Conservation (phyloP, 2,797 vertebrate species). For the Anguilla megastoma region DNA sequence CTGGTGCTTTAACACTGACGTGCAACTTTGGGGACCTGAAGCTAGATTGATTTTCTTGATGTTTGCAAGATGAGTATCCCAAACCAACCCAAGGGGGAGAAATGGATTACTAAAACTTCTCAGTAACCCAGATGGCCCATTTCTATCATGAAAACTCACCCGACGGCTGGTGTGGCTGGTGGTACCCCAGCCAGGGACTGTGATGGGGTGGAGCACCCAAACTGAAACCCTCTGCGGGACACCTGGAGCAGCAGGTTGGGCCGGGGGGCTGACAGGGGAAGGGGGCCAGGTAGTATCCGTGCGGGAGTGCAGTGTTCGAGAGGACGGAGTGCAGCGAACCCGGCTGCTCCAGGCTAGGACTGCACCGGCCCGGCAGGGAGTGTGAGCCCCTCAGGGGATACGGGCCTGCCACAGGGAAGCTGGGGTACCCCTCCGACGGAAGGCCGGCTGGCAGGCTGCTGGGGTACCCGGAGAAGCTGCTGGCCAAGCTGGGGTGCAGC, state of each 20-base stretch:
- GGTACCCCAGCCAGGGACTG: conserved; percentile 48
- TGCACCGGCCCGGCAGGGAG: conserved; percentile 55
- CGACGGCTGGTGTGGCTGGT: conserved; percentile 43
- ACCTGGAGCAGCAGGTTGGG: conserved; percentile 60
- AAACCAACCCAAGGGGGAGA: neutral
- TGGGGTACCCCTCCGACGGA: conserved; percentile 53
- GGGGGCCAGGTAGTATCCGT: conserved; percentile 57
- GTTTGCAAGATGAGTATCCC: neutral
- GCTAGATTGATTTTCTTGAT: neutral
- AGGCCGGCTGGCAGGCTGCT: conserved; percentile 58
- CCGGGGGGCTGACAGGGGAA: conserved; percentile 60
- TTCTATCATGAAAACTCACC: conserved; percentile 63
- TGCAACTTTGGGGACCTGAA: neutral
- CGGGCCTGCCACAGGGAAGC: conserved; percentile 37
- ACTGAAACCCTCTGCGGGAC: conserved; percentile 55
- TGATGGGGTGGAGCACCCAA: conserved; percentile 45
- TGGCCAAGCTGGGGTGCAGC: conserved; percentile 59
- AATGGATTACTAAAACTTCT: neutral
- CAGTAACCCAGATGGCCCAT: neutral
- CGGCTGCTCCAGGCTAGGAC: conserved; percentile 69
- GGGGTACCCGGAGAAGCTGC: conserved; percentile 61
- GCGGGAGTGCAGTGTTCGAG: conserved; percentile 45
- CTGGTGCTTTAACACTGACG: neutral
- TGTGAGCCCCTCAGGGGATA: conserved; percentile 48
- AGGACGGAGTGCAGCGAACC: conserved; percentile 71